Evolutionary conservation across 2,797 vertebrate genomes (phyloP), one percentile per base, ranked within the genome.

Genomic region (Neomorphus geoffroyi): DNA sequence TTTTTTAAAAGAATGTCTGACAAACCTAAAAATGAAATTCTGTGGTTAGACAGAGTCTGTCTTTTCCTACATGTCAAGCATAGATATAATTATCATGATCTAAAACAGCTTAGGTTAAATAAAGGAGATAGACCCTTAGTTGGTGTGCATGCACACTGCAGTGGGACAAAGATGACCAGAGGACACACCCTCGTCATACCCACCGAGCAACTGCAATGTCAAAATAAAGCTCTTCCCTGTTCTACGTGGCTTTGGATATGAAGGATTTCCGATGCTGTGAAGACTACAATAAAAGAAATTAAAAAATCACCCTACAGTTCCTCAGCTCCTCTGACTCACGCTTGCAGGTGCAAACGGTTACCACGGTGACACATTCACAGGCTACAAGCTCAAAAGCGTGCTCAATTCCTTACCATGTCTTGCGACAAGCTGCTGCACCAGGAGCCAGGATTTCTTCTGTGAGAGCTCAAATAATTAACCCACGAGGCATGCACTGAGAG

Each of bases 361-460:
- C 97, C 96, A 96, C 85, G 97, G 97, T 94, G 95, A 97, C 89
- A 86, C 80, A 81, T 61, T 93, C 87, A 58, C 88, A 94, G 79
- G 66, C 79, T 92, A 9, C 70, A 67, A 84, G 58, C 78, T 87
- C 90, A 19, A 57, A 89, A 93, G 81, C 33, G 39, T 69, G n/a
- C 60, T 83, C 1, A 7, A 72, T 86, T 96, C 92, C 91, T 93
- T 91, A 41, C 73, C 56, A 30, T 2, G 6, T 65, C 94, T 90
- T 92, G 81, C 7, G 13, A 95, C 93, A 96, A 94, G 88, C 91
- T 91, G 95, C 93, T 87, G 87, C 78, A 66, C 26, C 82, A 94
- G 88, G 41, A 96, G 92, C 91, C 89, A 84, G 80, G 85, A 93
- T 93, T 96, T 91, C 83, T 94, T 93, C 88, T 92, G 94, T 9